Evolutionary conservation across 1,140 invertebrate species (phyloP).

Genomic region (Heliconius hermathena): DNA sequence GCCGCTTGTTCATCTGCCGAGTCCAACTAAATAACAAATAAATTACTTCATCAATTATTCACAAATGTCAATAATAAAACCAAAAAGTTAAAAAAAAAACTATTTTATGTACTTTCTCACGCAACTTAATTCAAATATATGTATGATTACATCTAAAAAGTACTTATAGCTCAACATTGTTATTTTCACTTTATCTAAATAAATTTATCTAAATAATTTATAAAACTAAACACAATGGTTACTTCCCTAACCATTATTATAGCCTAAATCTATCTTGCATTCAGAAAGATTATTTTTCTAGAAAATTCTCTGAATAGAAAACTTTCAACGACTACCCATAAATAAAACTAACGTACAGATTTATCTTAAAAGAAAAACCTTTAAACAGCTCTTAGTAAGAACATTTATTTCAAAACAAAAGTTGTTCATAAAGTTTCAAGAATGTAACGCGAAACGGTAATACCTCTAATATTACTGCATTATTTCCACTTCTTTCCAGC

Average conservation of each 20-base stretch:
- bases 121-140: too few relatives aligned
- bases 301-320: neutral
- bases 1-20: conserved; percentile 99
- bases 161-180: too few relatives aligned
- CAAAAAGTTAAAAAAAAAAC: too few relatives aligned
- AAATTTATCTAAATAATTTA: too few relatives aligned
- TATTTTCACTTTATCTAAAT: too few relatives aligned
- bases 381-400: conserved; percentile 28
- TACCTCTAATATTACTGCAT: conserved; percentile 23
- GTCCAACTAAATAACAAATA: conserved; percentile 88
- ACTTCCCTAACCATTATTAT: neutral
- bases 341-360: conserved; percentile 14
- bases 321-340: conserved; percentile 1
- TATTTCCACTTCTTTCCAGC: conserved; percentile 20
- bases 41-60: neutral
- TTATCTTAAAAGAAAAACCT: conserved; percentile 14
- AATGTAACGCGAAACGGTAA: conserved; percentile 10
- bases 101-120: too few relatives aligned
- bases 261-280: neutral
- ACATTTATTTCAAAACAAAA: conserved; percentile 24
- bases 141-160: too few relatives aligned
- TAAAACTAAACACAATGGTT: neutral
- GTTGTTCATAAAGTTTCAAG: conserved; percentile 27
- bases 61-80: neutral
- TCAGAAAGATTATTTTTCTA: neutral